A percentile compares a stretch with the other conserved stretches of the same genome.
phyloP scores from a whole-genome alignment of 2,113 vertebrate species.

The Dasypus novemcinctus region DNA sequence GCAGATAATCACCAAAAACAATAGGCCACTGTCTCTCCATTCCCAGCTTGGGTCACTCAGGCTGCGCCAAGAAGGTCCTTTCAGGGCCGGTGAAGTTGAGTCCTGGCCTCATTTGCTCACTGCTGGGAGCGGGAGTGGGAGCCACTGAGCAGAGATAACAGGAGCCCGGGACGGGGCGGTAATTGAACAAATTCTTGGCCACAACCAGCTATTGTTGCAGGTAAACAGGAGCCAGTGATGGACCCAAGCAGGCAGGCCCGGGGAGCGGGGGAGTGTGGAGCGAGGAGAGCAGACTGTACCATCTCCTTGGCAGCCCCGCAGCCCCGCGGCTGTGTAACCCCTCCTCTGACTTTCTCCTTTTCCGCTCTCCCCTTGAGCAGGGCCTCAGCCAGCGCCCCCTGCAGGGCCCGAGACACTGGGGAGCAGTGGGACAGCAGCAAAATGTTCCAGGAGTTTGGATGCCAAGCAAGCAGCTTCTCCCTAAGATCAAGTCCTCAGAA shows the following conservation, averaged over 20 bases:
- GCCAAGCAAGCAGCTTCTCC: constrained; percentile 25
- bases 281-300: constrained; percentile 50
- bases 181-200: constrained; percentile 85
- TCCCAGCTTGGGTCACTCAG: constrained; percentile 84
- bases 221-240: constrained; percentile 77
- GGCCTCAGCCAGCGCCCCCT: constrained; percentile 76
- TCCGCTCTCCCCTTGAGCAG: constrained; percentile 46
- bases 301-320: constrained; percentile 46
- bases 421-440: constrained; percentile 45
- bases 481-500: not conserved
- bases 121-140: constrained; percentile 80
- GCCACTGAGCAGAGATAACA: constrained; percentile 85
- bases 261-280: constrained; percentile 48
- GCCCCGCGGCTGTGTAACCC: constrained; percentile 41
- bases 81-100: constrained; percentile 84
- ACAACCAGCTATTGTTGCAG: constrained; percentile 85
- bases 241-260: constrained; percentile 67
- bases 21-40: constrained; percentile 86
- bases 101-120: constrained; percentile 86
- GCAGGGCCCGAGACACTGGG: constrained; percentile 59
- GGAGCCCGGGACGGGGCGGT: constrained; percentile 80
- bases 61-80: constrained; percentile 86
- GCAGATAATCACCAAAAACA: constrained; percentile 88
- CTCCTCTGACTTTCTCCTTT: constrained; percentile 45
- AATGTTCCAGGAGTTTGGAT: constrained; percentile 65